Base-by-base conservation (phyloP, 2,797 vertebrate species). In the Fistularia commersonii region DNA sequence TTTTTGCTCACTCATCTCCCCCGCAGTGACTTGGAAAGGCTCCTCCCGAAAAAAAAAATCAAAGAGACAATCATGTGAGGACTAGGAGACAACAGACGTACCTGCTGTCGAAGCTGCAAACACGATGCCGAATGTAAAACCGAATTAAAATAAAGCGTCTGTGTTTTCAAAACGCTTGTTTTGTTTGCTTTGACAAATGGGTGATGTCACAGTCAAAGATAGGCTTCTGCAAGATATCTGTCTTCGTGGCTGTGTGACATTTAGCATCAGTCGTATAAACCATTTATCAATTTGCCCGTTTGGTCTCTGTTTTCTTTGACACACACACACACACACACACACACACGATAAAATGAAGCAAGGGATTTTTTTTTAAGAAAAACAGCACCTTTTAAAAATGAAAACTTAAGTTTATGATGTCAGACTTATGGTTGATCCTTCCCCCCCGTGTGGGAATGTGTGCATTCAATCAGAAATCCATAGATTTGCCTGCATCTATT, bases 151-250 rank as follows among this genome's bases (percentile, higher is more conserved):
- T 34, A 32, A 37, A 46, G 55, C 60, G 72, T 53, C 62, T 40
- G 23, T 57, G 59, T 23, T 2, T 23, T 23, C 23, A 23, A 23
- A 23, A 23, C 2, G 23, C 60, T 14, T 61, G 69, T 66, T 45
- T 72, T 77, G 42, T 64, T 73, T 72, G 72, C 51, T 67, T 71
- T 83, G 74, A 81, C 69, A 69, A 78, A 77, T 77, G 58, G 55
- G 80, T 79, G 48, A 69, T 76, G 73, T 71, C 80, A 84, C 79
- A 80, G 64, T 82, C 66, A 76, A 77, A 80, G 42, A 72, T 76
- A 58, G 66, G 71, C 63, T 62, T 81, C 74, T 78, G 39, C 45
- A 66, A 77, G 76, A 73, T 76, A 66, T 76, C 66, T 76, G 84
- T 76, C 67, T 83, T 66, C 69, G 80, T 82, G 76, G 74, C 70